Conservation (phyloP, 2,797 vertebrate genomes). For the Spheniscus humboldti region DNA sequence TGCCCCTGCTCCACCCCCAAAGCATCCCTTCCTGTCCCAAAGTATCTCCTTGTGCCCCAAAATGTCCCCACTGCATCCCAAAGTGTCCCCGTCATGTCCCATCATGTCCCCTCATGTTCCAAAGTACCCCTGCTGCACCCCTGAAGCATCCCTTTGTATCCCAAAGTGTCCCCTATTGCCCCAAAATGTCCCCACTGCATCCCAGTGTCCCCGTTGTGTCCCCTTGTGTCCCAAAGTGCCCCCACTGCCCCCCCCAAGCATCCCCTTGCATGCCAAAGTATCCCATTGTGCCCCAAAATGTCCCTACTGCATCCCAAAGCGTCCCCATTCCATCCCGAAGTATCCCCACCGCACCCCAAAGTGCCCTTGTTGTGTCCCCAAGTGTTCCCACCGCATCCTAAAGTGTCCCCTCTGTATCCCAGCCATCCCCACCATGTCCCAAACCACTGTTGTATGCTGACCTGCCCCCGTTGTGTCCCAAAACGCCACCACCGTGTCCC, state of each 20-base stretch:
- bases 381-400: background rate
- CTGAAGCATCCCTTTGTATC: background rate
- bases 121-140: background rate
- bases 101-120: background rate
- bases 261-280: too few species aligned
- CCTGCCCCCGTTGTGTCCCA: background rate
- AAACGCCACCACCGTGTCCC: accelerated
- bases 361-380: background rate
- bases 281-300: background rate
- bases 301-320: background rate
- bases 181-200: too few species aligned
- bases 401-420: background rate
- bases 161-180: too few species aligned
- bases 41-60: background rate
- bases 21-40: background rate
- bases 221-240: too few species aligned
- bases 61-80: too few species aligned
- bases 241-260: background rate
- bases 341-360: background rate
- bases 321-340: background rate
- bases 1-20: background rate
- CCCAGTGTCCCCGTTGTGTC: background rate
- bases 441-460: background rate
- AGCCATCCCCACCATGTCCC: background rate
- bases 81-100: background rate